These are phyloP conservation scores for Scaeva pyrastri DNA, from an alignment of 2,888 invertebrate genomes.

Conservation along the genomic window DNA sequence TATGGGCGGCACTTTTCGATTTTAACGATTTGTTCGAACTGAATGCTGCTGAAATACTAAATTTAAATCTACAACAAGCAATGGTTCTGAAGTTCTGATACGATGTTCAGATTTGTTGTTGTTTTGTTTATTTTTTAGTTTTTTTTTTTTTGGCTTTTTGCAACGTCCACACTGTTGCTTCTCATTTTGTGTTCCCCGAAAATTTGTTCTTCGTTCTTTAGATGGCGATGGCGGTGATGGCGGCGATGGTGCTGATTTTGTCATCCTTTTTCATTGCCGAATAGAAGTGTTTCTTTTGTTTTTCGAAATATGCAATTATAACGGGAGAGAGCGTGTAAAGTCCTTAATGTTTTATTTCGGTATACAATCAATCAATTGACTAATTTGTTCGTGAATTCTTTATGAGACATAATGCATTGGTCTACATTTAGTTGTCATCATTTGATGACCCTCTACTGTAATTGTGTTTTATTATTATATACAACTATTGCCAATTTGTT, in stretches of 20 bases:
- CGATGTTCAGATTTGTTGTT: conserved; percentile 56
- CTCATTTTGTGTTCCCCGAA: conserved; percentile 64
- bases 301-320: conserved; percentile 59
- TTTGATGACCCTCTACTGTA: conserved; percentile 52
- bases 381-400: conserved; percentile 67
- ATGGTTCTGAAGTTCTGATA: conserved; percentile 70
- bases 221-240: neutral
- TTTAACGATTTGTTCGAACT: conserved; percentile 83
- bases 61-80: conserved; percentile 80
- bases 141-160: conserved; percentile 31
- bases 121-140: neutral
- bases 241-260: conserved; percentile 45
- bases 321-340: conserved; percentile 23
- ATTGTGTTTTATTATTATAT: conserved; percentile 38
- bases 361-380: conserved; percentile 75
- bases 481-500: conserved; percentile 59
- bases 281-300: conserved; percentile 45
- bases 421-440: conserved; percentile 40
- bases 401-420: conserved; percentile 33
- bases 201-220: conserved; percentile 49
- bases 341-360: conserved; percentile 60
- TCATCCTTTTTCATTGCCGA: conserved; percentile 69
- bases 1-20: conserved; percentile 57
- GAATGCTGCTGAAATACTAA: conserved; percentile 84
- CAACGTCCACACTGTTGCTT: conserved; percentile 56